Conservation (phyloP, 2,888 invertebrate species). For the Acanthosoma haemorrhoidale region DNA sequence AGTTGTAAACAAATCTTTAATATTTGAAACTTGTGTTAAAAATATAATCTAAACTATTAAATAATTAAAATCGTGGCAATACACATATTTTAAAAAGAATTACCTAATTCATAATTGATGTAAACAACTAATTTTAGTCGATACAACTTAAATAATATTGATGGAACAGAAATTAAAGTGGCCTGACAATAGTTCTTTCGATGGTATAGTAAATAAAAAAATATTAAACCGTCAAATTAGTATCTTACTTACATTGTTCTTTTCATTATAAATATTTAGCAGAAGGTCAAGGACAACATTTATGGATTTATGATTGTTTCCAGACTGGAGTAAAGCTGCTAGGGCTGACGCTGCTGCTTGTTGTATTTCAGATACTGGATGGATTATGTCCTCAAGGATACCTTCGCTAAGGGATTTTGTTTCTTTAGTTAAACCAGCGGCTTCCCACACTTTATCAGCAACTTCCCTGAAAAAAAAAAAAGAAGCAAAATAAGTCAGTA, state of each 20-base stretch:
- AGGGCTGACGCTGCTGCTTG: constrained; percentile 76
- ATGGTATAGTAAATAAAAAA: not conserved
- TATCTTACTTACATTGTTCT: constrained; percentile 61
- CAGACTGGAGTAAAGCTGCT: constrained; percentile 58
- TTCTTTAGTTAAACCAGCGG: constrained; percentile 52
- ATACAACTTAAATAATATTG: no score
- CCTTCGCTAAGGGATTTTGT: constrained; percentile 52
- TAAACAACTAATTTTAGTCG: no score
- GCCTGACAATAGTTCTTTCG: no score
- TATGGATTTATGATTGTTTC: constrained; percentile 44
- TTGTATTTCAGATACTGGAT: constrained; percentile 76
- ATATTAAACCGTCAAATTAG: no score
- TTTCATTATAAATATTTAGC: constrained; percentile 68
- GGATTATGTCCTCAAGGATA: constrained; percentile 65
- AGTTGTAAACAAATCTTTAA: no score
- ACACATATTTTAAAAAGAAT: no score
- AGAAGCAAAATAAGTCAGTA: no score
- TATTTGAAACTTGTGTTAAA: no score
- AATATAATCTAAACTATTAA: no score
- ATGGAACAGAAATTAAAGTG: no score
- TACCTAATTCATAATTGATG: no score
- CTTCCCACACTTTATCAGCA: constrained; percentile 60
- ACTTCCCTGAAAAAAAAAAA: constrained; percentile 48
- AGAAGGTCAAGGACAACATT: constrained; percentile 47
- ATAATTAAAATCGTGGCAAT: no score